These are phyloP conservation scores for Kryptolebias ocellatus DNA, from an alignment of 2,797 vertebrate species.

Conservation along the genomic window DNA sequence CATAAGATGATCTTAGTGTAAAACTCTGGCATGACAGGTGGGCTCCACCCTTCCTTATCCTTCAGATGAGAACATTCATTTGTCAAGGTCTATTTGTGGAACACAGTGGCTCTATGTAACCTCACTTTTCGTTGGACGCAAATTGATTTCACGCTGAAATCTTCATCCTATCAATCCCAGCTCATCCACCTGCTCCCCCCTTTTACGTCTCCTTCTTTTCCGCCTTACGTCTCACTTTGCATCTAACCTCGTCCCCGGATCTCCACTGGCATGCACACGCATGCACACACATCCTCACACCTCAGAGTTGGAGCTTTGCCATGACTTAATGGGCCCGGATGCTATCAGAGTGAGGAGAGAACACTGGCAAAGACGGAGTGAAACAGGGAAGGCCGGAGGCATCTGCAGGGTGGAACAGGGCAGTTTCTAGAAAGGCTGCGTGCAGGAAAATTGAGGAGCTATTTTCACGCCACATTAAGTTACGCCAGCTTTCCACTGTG, in stretches of 20 bases:
- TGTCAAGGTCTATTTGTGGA: constrained; percentile 55
- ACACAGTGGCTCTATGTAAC: constrained; percentile 36
- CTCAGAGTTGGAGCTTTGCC: constrained; percentile 29
- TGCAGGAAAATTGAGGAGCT: constrained; percentile 72
- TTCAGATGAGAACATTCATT: constrained; percentile 49
- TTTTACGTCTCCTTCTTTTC: constrained; percentile 25
- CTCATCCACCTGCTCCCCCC: constrained; percentile 53
- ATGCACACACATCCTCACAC: constrained; percentile 18
- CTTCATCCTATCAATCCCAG: constrained; percentile 55
- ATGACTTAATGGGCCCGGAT: constrained; percentile 38
- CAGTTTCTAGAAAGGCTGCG: constrained; percentile 53
- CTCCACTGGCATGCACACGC: constrained; percentile 1
- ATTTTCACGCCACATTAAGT: constrained; percentile 81
- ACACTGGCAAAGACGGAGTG: constrained; percentile 38
- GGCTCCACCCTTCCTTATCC: constrained; percentile 21
- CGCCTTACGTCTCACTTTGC: constrained; percentile 40
- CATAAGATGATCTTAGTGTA: too few relatives aligned
- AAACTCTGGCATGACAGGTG: too few relatives aligned
- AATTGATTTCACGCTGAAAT: constrained; percentile 69
- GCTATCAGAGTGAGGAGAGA: constrained; percentile 31
- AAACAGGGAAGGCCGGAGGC: constrained; percentile 62
- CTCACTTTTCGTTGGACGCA: constrained; percentile 60
- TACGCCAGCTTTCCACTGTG: constrained; percentile 59
- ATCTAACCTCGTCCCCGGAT: neutral
- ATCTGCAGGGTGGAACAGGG: constrained; percentile 53